Evolutionary conservation across 2,113 vertebrate species (phyloP).

Genomic region (Megaceryle maxima): DNA sequence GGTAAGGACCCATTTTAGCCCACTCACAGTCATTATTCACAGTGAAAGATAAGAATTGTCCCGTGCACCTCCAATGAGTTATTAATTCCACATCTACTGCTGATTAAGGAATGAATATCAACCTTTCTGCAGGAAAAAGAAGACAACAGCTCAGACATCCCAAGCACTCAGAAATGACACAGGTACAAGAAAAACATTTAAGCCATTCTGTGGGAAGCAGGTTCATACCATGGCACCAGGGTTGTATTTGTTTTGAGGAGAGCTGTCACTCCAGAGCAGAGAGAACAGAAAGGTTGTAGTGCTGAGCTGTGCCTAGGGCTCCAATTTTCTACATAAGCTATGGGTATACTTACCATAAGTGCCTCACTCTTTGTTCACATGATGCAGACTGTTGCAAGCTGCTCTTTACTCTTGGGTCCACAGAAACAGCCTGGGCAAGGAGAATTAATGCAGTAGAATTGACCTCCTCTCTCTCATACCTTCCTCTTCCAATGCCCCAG

Average conservation of each 20-base stretch:
- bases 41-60: not conserved
- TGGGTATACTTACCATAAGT: not conserved
- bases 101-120: not conserved
- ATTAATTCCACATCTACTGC: not conserved
- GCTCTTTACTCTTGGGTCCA: not conserved
- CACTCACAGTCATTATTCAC: not conserved
- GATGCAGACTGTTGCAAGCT: not conserved
- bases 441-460: not conserved
- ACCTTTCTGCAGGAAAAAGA: not conserved
- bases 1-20: not conserved
- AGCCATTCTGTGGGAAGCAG: not conserved
- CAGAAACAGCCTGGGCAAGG: not conserved
- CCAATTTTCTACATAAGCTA: not conserved
- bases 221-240: not conserved
- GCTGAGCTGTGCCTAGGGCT: not conserved
- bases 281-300: not conserved
- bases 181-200: not conserved
- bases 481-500: not conserved
- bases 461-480: not conserved
- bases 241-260: not conserved
- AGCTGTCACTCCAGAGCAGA: not conserved
- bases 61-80: not conserved
- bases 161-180: not conserved
- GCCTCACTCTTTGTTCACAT: not conserved
- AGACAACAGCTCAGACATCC: not conserved